Evolutionary conservation across 2,888 invertebrate species (phyloP).

Genomic region (Platycnemis pennipes): DNA sequence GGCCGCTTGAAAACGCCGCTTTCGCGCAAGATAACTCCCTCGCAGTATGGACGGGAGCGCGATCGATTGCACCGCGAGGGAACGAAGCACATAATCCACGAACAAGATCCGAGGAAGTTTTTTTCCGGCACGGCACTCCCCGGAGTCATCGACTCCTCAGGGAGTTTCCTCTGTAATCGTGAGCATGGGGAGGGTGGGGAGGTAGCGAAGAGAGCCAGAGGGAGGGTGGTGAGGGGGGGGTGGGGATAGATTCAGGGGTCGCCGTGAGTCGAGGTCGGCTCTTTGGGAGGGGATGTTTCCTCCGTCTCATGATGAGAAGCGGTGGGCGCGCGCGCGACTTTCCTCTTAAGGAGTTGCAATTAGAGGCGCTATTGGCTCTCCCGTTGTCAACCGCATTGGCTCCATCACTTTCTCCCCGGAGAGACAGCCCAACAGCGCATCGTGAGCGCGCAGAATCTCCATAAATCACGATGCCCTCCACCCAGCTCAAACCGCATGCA

Average conservation of each 20-base stretch:
- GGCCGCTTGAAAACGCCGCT: neutral
- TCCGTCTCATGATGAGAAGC: slow-evolving; percentile 58
- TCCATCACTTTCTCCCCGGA: slow-evolving; percentile 57
- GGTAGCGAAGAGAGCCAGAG: neutral
- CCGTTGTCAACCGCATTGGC: slow-evolving; percentile 65
- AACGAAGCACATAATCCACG: neutral
- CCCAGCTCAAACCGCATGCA: neutral
- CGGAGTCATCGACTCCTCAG: neutral
- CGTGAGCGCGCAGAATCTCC: slow-evolving; percentile 59
- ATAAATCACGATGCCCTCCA: slow-evolving; percentile 61
- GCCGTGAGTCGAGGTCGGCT: neutral
- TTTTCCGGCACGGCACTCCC: neutral
- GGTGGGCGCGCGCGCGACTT: slow-evolving; percentile 66
- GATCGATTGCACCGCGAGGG: neutral
- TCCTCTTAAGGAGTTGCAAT: slow-evolving; percentile 66
- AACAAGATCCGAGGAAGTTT: neutral
- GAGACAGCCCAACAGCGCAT: slow-evolving; percentile 18
- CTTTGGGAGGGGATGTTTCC: slow-evolving; percentile 24
- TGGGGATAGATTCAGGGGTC: neutral
- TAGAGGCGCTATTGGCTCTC: slow-evolving; percentile 61
- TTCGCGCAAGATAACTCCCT: neutral
- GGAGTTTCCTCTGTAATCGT: neutral
- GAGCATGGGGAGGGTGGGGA: neutral
- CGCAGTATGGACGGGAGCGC: neutral
- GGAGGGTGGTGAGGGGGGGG: neutral